A percentile compares a stretch with the other conserved stretches of the same genome.
Evolutionary conservation across 2,113 vertebrate species (phyloP).

Genomic region (Corvus hawaiiensis): DNA sequence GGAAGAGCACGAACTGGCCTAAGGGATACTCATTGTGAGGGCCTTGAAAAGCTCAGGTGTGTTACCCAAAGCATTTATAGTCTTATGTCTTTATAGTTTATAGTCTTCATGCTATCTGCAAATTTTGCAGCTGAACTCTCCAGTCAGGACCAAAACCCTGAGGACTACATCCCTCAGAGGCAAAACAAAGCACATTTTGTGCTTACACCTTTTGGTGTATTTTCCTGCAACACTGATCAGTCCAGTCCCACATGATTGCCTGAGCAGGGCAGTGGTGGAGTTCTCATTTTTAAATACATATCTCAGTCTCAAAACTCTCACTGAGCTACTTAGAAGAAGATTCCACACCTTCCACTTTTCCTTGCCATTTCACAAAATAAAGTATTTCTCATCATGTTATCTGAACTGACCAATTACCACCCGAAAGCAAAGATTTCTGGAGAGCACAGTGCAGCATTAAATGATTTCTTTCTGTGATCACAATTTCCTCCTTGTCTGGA

Average conservation of each 20-base stretch:
- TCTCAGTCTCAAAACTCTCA: neutral
- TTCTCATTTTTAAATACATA: neutral
- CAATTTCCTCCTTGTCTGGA: neutral
- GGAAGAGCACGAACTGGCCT: neutral
- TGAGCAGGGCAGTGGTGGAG: neutral
- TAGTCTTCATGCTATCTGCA: neutral
- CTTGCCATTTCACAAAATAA: neutral
- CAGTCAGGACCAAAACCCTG: neutral
- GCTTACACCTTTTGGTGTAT: neutral
- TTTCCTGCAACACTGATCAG: neutral
- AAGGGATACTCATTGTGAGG: neutral
- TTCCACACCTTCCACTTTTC: neutral
- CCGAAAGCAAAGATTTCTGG: neutral
- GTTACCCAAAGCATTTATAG: neutral
- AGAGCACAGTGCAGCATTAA: neutral
- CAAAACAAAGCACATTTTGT: neutral
- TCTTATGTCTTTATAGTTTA: neutral
- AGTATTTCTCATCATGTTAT: neutral
- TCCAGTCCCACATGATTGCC: neutral
- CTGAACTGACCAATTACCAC: neutral
- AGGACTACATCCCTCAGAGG: neutral
- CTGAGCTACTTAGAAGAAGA: neutral
- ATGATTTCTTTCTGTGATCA: neutral
- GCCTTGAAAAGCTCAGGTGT: neutral
- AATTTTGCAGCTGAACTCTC: neutral